Evolutionary conservation across 2,797 vertebrate species (phyloP).

Genomic region (Anomalospiza imberbis): DNA sequence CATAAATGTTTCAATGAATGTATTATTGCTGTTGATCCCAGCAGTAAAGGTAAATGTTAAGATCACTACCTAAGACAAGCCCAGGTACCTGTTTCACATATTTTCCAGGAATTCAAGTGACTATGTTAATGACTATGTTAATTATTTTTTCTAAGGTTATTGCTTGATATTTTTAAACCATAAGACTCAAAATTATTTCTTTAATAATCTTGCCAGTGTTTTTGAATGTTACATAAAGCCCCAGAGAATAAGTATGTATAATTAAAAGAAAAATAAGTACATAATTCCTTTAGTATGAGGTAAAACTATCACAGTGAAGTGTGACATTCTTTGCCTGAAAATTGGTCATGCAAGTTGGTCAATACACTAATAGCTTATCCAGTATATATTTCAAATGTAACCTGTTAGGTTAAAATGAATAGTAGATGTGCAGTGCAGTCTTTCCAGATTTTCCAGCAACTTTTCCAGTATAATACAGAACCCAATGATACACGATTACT

Average conservation of each 20-base stretch:
- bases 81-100: not conserved
- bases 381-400: not conserved
- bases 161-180: not conserved
- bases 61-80: not conserved
- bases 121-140: not conserved
- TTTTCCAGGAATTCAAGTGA: not conserved
- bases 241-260: not conserved
- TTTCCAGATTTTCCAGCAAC: not conserved
- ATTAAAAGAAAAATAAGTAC: not conserved
- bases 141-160: not conserved
- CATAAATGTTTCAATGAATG: not conserved
- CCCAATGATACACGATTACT: not conserved
- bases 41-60: not conserved
- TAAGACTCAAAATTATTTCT: not conserved
- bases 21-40: not conserved
- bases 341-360: not conserved
- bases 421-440: not conserved
- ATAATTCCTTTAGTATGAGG: not conserved
- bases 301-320: not conserved
- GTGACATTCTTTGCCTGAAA: not conserved
- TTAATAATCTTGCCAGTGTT: not conserved
- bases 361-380: not conserved
- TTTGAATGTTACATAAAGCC: not conserved
- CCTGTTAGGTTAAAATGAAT: not conserved
- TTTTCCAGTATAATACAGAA: not conserved